phyloP scores from a whole-genome alignment of 2,113 vertebrate species.

The Scomber japonicus region DNA sequence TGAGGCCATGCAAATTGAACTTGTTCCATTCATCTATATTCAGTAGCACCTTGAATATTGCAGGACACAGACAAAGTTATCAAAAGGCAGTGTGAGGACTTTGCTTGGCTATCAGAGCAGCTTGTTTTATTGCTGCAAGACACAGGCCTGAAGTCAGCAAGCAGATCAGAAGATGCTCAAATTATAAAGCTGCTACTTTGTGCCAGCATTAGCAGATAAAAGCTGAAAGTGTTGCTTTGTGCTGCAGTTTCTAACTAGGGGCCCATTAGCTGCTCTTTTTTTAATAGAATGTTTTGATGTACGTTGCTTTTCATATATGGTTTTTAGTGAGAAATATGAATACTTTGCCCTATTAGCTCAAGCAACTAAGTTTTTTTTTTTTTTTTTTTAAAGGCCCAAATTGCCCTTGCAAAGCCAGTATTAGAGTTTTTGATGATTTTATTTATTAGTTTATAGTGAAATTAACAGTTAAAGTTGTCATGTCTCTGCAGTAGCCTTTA shows the following conservation, averaged over 20 bases:
- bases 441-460: background rate
- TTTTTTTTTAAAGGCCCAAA: background rate
- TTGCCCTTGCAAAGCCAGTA: background rate
- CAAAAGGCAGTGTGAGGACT: too few relatives aligned
- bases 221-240: constrained; percentile 14
- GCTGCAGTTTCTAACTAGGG: constrained; percentile 23
- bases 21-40: too few relatives aligned
- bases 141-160: constrained; percentile 1
- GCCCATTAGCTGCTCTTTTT: background rate
- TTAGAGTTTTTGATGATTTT: background rate
- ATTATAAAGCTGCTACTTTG: background rate
- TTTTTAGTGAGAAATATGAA: constrained; percentile 19
- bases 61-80: background rate
- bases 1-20: too few relatives aligned
- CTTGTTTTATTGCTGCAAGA: background rate
- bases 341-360: constrained; percentile 2
- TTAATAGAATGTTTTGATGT: background rate
- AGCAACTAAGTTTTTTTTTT: too few relatives aligned
- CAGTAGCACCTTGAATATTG: background rate
- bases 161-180: constrained; percentile 17
- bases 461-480: too few relatives aligned
- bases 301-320: constrained; percentile 19
- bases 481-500: background rate
- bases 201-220: constrained; percentile 10
- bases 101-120: background rate